Conservation (phyloP, 2,113 vertebrate genomes). For the Phalacrocorax pelagicus region DNA sequence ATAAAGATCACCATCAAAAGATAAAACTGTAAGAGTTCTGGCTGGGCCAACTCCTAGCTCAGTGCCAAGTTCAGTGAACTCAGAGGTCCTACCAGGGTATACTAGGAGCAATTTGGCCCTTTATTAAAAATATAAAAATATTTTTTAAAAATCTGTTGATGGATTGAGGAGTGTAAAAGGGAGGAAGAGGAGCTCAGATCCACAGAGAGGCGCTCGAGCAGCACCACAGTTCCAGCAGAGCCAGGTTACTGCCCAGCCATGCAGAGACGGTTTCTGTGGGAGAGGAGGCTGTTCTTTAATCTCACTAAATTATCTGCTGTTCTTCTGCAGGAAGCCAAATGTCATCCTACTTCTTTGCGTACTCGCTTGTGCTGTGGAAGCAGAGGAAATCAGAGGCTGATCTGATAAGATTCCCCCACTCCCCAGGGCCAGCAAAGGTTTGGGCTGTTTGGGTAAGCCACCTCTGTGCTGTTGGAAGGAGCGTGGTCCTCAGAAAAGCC, state of each 20-base stretch:
- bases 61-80: background rate
- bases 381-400: conserved; percentile 5
- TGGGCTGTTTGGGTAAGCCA: background rate
- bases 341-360: conserved; percentile 21
- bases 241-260: background rate
- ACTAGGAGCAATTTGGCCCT: background rate
- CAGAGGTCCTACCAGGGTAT: background rate
- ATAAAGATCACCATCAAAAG: background rate
- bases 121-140: background rate
- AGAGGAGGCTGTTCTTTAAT: conserved; percentile 14
- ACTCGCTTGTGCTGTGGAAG: conserved; percentile 1
- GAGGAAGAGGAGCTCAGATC: background rate
- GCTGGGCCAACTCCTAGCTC: background rate
- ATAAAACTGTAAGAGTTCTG: background rate
- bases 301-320: conserved; percentile 25
- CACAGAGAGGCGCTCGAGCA: conserved; percentile 56
- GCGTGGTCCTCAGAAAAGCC: background rate
- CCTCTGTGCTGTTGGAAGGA: background rate
- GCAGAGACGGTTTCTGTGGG: background rate
- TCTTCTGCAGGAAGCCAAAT: conserved; percentile 47
- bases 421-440: background rate
- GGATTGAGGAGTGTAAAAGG: background rate
- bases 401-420: background rate
- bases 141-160: background rate
- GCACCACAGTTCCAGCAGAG: background rate